Evolutionary conservation across 2,888 invertebrate genomes (phyloP).

Genomic region (Dryobotodes eremita): DNA sequence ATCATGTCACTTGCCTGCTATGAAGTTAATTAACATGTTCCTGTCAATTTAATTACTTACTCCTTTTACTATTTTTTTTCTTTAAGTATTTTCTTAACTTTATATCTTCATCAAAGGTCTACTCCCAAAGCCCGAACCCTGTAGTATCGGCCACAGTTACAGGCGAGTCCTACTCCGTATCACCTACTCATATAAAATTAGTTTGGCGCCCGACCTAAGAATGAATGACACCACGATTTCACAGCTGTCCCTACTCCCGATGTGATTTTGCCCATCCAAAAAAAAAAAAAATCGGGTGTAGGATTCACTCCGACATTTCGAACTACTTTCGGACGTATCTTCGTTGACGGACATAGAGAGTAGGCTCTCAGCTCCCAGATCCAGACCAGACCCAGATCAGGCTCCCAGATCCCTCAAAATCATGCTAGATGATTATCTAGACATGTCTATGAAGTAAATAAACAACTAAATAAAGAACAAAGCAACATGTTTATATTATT

Average conservation of each 20-base stretch:
- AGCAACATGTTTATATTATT: conserved; percentile 30
- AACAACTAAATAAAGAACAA: not conserved
- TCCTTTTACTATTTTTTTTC: not conserved
- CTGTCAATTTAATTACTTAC: conserved; percentile 12
- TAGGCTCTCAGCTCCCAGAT: not conserved
- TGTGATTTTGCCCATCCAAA: not conserved
- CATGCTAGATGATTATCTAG: not conserved
- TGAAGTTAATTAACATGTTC: conserved; percentile 35
- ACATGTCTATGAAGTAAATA: not conserved
- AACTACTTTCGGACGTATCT: not conserved
- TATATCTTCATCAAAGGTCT: not conserved
- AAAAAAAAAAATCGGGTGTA: not conserved
- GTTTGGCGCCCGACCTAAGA: not conserved
- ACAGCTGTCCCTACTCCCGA: not conserved
- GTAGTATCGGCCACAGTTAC: not conserved
- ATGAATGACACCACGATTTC: not conserved
- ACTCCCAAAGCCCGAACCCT: not conserved
- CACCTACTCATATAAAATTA: not conserved
- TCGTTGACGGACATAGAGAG: not conserved
- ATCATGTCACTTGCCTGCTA: not conserved
- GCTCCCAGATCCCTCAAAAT: not conserved
- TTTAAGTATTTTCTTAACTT: not conserved
- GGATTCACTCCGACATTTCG: not conserved
- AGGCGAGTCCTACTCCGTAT: not conserved
- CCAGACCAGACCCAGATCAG: too few relatives aligned